These are phyloP conservation scores for Typhlomys cinereus DNA, from an alignment of 2,113 vertebrate genomes.

Conservation along the genomic window DNA sequence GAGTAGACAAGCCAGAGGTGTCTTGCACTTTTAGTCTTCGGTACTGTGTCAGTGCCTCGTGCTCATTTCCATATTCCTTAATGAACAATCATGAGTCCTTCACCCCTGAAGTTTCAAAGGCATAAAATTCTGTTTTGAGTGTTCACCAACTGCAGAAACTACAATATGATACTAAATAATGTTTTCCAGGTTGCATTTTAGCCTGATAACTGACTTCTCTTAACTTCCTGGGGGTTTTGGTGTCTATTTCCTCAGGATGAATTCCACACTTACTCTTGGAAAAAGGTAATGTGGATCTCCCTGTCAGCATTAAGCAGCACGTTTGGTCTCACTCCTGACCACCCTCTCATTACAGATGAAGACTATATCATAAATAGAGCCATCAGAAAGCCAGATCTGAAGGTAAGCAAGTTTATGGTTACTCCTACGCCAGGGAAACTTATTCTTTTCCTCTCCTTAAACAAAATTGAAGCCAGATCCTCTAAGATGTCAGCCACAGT, in stretches of 20 bases:
- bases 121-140: neutral
- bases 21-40: too few relatives aligned
- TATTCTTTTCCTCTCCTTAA: neutral
- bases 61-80: neutral
- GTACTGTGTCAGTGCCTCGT: neutral
- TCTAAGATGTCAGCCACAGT: neutral
- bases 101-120: neutral
- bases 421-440: neutral
- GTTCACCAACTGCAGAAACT: neutral
- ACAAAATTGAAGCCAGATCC: neutral
- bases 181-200: constrained; percentile 38
- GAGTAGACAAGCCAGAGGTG: too few relatives aligned
- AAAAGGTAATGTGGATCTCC: constrained; percentile 83
- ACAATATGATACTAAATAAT: neutral
- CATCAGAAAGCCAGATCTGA: constrained; percentile 82
- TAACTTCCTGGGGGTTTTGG: constrained; percentile 34
- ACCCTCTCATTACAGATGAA: constrained; percentile 72
- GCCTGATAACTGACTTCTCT: neutral
- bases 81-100: neutral
- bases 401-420: constrained; percentile 77
- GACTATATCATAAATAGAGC: constrained; percentile 83
- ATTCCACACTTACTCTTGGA: constrained; percentile 83
- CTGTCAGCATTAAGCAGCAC: constrained; percentile 71
- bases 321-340: constrained; percentile 34
- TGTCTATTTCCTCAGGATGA: constrained; percentile 83